Conservation (phyloP, 2,113 vertebrate species). For the Corythaixoides concolor region DNA sequence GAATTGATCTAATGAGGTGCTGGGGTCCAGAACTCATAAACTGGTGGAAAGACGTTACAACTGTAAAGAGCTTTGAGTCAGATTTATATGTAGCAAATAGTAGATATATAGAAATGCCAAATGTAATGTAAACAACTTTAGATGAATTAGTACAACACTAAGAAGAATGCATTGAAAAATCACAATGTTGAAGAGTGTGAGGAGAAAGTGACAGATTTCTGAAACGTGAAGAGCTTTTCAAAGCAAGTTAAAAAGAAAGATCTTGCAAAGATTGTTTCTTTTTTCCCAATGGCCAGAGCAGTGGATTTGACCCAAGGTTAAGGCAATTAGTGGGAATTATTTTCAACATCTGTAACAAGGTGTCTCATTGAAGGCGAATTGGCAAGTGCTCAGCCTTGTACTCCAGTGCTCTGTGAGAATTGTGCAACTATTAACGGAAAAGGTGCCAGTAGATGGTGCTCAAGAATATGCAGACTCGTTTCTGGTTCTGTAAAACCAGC, state of each 20-base stretch:
- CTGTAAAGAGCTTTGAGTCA: neutral
- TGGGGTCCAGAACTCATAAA: neutral
- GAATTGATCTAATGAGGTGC: neutral
- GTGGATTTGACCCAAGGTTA: neutral
- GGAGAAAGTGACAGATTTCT: neutral
- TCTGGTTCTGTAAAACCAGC: neutral
- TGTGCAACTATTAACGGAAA: neutral
- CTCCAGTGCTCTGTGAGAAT: fast-evolving
- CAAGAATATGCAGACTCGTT: neutral
- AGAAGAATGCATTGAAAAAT: neutral
- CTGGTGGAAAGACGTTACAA: neutral
- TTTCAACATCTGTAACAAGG: neutral
- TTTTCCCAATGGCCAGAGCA: neutral
- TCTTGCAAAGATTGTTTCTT: neutral
- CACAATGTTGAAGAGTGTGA: neutral
- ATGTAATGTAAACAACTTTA: neutral
- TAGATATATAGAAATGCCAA: neutral
- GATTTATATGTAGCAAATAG: neutral
- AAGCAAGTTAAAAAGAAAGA: neutral
- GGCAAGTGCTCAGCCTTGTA: neutral
- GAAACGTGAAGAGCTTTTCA: neutral
- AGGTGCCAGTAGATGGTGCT: constrained; percentile 37
- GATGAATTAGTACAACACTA: neutral
- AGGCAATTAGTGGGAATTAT: neutral
- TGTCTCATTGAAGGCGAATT: neutral